These are phyloP conservation scores for Leptopilina drosophilae DNA, from an alignment of 2,888 invertebrate genomes.

Conservation along the genomic window DNA sequence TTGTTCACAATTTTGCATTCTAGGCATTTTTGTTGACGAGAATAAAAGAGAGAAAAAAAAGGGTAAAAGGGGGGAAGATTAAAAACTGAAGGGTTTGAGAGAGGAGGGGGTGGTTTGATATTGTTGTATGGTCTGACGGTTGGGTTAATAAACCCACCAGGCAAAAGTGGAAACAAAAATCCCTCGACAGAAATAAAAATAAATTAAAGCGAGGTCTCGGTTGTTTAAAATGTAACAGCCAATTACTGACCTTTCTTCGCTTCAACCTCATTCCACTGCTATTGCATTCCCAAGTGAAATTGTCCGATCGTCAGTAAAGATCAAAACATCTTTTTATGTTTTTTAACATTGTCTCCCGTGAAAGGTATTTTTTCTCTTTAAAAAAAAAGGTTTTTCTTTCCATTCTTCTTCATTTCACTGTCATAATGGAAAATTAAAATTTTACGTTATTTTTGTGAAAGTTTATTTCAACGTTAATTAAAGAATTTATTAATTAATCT, in stretches of 20 bases:
- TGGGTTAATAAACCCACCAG: constrained; percentile 7
- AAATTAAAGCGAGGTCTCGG: constrained; percentile 66
- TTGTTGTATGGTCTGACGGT: neutral
- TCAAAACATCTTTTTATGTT: constrained; percentile 48
- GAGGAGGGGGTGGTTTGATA: neutral
- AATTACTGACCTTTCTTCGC: constrained; percentile 62
- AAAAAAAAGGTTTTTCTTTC: too few relatives aligned
- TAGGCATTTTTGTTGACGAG: too few relatives aligned
- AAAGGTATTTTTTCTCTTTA: neutral
- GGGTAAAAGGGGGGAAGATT: too few relatives aligned
- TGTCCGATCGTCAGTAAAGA: constrained; percentile 52
- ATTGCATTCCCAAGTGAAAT: constrained; percentile 37
- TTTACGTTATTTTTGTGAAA: too few relatives aligned
- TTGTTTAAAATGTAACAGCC: constrained; percentile 70
- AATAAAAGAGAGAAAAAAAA: too few relatives aligned
- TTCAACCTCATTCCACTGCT: neutral
- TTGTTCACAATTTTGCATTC: too few relatives aligned
- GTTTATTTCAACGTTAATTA: too few relatives aligned
- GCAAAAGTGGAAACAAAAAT: constrained; percentile 56
- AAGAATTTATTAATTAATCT: too few relatives aligned
- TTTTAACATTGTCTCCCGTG: constrained; percentile 44
- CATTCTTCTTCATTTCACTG: too few relatives aligned
- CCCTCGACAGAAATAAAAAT: constrained; percentile 69
- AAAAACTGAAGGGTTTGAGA: neutral
- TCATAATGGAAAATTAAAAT: too few relatives aligned